Conservation (phyloP, 1,140 invertebrate species). For the Zaprionus lachaisei region DNA sequence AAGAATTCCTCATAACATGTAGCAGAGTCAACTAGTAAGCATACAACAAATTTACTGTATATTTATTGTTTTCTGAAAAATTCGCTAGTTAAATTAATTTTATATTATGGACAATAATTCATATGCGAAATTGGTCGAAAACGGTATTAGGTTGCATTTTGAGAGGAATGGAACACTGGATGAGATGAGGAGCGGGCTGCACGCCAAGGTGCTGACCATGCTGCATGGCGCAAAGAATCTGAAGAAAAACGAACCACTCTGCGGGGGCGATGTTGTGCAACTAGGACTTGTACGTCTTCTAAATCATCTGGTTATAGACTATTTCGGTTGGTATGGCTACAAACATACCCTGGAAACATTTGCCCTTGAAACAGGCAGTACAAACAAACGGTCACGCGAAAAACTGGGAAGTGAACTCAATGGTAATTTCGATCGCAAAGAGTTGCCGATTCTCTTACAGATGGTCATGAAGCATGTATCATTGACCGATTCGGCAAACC, state of each 20-base stretch:
- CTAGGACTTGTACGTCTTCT: constrained; percentile 38
- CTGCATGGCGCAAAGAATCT: constrained; percentile 29
- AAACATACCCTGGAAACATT: constrained; percentile 69
- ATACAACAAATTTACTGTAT: constrained; percentile 23
- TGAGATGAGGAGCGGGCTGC: constrained; percentile 52
- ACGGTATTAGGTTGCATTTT: constrained; percentile 48
- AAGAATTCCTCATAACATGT: not conserved
- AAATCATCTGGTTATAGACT: constrained; percentile 68
- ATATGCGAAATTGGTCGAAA: constrained; percentile 37
- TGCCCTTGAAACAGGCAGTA: constrained; percentile 52
- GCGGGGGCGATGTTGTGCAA: constrained; percentile 10
- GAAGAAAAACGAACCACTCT: constrained; percentile 17
- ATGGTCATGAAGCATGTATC: constrained; percentile 34
- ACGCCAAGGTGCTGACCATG: constrained; percentile 53
- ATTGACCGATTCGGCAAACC: not conserved
- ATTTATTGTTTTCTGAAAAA: constrained; percentile 9
- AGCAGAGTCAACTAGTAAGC: constrained; percentile 10
- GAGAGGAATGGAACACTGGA: constrained; percentile 51
- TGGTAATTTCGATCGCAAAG: constrained; percentile 9
- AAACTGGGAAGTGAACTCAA: constrained; percentile 23
- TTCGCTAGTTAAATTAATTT: constrained; percentile 17
- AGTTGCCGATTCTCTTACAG: constrained; percentile 62
- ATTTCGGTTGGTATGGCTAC: constrained; percentile 67
- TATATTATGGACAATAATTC: constrained; percentile 18
- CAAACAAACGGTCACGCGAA: constrained; percentile 20